Evolutionary conservation across 37 sponge, comb jelly and placozoan genomes (phyloP), one percentile per base, ranked within the genome.

Genomic region (Hormiphora californensis): DNA sequence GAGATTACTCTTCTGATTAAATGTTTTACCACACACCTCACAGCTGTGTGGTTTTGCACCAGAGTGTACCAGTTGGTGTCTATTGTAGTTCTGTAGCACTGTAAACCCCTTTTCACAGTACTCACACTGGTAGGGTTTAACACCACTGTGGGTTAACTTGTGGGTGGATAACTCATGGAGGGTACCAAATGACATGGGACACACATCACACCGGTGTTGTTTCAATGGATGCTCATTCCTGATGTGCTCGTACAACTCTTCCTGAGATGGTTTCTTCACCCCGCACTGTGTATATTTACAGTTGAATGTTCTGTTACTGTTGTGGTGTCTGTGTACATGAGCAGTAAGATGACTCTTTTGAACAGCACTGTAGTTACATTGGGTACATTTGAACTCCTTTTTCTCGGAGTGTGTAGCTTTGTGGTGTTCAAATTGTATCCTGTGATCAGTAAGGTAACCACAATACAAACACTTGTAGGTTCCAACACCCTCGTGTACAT

Each of bases 201-300:
- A 73, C 23, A 33, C 35, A 73, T 73, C 81, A 73, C 81, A 73
- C 44, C 35, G 35, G 46, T 73, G 23, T 33, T 41, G 81, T 41
- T 73, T 43, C 25, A 73, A 22, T 3, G 81, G 81, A n/a, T 73
- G 81, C 23, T 73, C 81, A 27, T 43, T 32, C 43, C 81, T 73
- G 44, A 73, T 73, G 81, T 73, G 81, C 5, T 73, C 81, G 25
- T 73, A 41, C 46, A 73, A 46, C 43, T 73, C 81, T 28, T 73
- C 39, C 46, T 41, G 39, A 33, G 81, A 73, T 40, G 46, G 23
- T 40, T 33, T 73, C 81, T 73, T 73, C 5, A 43, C 81, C 40
- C 81, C 44, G 25, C 81, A 73, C 81, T 27, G 0, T 30, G 40
- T 39, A 46, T 73, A 73, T 3, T 46, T 43, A 41, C 81, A 73